These are phyloP conservation scores for Rhagoletis pomonella DNA, from an alignment of 1,140 invertebrate genomes.

Conservation along the genomic window DNA sequence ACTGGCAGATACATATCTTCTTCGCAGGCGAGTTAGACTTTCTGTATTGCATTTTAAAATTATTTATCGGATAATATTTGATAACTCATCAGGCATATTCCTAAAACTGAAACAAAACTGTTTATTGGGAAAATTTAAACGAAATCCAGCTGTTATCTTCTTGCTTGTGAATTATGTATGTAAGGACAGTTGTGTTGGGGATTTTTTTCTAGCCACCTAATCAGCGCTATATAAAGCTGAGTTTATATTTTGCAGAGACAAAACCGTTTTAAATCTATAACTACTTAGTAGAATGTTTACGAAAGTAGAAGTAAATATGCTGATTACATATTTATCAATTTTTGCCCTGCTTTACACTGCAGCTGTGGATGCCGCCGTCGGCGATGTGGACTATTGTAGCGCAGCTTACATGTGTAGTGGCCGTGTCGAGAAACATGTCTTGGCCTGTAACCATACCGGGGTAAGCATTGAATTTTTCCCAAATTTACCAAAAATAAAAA, in stretches of 20 bases:
- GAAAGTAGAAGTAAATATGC: background rate
- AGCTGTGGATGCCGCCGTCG: background rate
- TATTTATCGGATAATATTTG: too few relatives aligned
- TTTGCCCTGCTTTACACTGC: background rate
- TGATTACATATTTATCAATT: background rate
- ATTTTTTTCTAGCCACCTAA: background rate
- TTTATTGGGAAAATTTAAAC: background rate
- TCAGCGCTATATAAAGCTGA: background rate
- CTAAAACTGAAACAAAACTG: too few relatives aligned
- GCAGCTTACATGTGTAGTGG: slow-evolving; percentile 30
- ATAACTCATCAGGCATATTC: too few relatives aligned
- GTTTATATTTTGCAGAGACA: background rate
- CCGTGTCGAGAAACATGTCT: background rate
- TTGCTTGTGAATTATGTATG: background rate
- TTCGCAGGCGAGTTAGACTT: too few relatives aligned
- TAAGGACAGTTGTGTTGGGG: background rate
- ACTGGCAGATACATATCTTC: too few relatives aligned
- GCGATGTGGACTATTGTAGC: slow-evolving; percentile 27
- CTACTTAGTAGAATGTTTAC: background rate
- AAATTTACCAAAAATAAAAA: background rate
- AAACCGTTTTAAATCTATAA: background rate
- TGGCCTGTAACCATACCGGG: slow-evolving; percentile 54
- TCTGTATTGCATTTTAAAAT: too few relatives aligned
- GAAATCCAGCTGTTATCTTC: slow-evolving; percentile 8
- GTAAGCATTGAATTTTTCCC: background rate